Conservation (phyloP, 2,797 vertebrate genomes). For the Fundulus diaphanus region DNA sequence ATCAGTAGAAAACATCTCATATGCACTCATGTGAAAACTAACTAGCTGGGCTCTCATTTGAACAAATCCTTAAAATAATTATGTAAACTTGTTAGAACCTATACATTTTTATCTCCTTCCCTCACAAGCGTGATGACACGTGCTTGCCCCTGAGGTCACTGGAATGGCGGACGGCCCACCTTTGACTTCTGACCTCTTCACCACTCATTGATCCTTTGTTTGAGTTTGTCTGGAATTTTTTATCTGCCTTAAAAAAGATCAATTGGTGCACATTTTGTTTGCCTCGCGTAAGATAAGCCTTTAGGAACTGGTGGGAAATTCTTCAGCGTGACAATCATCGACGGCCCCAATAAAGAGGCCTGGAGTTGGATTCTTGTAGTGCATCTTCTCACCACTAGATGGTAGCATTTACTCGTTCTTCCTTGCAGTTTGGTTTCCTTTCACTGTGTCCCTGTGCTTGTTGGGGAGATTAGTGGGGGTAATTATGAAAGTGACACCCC, state of each 20-base stretch:
- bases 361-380: not conserved
- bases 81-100: not conserved
- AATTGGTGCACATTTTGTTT: not conserved
- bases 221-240: not conserved
- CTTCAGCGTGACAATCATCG: not conserved
- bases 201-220: not conserved
- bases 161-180: not conserved
- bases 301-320: not conserved
- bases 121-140: not conserved
- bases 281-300: not conserved
- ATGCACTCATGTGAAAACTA: not conserved
- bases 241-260: not conserved
- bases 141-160: not conserved
- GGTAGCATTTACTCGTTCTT: conserved; percentile 31
- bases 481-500: too few species aligned
- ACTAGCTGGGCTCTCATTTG: not conserved
- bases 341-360: not conserved
- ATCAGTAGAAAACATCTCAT: not conserved
- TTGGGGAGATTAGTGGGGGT: too few species aligned
- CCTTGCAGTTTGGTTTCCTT: too few species aligned
- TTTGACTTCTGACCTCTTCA: conserved; percentile 14
- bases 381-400: conserved; percentile 55
- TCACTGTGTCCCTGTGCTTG: too few species aligned
- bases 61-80: not conserved
- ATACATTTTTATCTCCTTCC: not conserved